Evolutionary conservation across 2,888 invertebrate genomes (phyloP).

Genomic region (Rapana venosa): DNA sequence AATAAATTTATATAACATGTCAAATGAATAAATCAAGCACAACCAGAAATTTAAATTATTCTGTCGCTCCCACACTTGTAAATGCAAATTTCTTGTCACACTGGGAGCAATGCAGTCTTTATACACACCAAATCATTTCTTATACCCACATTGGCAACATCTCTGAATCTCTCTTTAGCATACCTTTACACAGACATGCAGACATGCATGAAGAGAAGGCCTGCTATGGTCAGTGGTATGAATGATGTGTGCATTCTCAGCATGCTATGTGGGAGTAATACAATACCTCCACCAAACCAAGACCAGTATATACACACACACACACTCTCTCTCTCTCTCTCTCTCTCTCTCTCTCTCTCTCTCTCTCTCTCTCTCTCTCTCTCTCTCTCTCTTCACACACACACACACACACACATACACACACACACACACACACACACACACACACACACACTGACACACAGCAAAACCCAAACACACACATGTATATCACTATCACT

Average conservation of each 20-base stretch:
- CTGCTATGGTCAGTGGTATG: too few relatives aligned
- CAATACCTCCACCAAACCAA: neutral
- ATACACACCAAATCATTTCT: too few relatives aligned
- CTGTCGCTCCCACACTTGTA: too few relatives aligned
- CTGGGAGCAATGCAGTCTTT: too few relatives aligned
- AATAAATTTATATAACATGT: too few relatives aligned
- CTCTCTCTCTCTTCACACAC: too few relatives aligned
- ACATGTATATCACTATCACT: neutral
- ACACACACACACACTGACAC: neutral
- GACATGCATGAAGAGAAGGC: neutral
- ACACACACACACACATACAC: too few relatives aligned
- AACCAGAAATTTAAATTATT: too few relatives aligned
- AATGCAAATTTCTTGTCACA: too few relatives aligned
- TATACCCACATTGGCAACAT: too few relatives aligned
- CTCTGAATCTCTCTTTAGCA: neutral
- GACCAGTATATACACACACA: neutral
- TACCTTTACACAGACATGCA: neutral
- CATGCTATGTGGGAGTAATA: neutral
- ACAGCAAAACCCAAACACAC: neutral
- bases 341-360: neutral
- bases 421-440: neutral
- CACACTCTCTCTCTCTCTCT: neutral
- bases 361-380: neutral
- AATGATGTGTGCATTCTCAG: neutral
- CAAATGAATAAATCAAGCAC: too few relatives aligned